These are phyloP conservation scores for Himalopsyche anomala DNA, from an alignment of 2,888 invertebrate species.

Conservation along the genomic window DNA sequence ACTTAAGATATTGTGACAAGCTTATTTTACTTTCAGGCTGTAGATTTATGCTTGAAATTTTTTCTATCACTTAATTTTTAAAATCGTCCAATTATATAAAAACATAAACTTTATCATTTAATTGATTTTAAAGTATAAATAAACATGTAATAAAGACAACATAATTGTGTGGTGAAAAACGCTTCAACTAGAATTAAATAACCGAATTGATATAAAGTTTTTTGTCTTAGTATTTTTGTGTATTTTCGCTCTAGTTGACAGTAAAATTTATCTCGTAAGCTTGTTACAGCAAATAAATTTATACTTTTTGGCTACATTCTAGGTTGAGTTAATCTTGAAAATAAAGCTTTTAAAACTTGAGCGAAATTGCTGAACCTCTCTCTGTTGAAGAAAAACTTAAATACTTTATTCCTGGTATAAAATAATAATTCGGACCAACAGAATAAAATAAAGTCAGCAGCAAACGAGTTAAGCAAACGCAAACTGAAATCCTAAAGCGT, in stretches of 20 bases:
- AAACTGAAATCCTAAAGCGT: constrained; percentile 29
- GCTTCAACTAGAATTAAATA: too few species aligned
- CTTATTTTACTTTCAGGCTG: too few species aligned
- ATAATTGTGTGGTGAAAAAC: too few species aligned
- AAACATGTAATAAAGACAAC: too few species aligned
- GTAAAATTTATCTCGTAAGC: background rate
- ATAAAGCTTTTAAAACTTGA: constrained; percentile 31
- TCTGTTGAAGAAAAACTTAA: constrained; percentile 7
- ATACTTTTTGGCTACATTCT: background rate
- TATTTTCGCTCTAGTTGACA: background rate
- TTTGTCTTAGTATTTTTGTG: too few species aligned
- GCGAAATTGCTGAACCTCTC: constrained; percentile 10
- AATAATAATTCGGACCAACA: constrained; percentile 35
- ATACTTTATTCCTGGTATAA: constrained; percentile 41
- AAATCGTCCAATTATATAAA: too few species aligned
- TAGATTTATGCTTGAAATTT: too few species aligned
- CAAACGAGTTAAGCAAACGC: constrained; percentile 31
- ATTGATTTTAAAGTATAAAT: too few species aligned
- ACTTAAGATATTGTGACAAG: too few species aligned
- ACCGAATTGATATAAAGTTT: too few species aligned
- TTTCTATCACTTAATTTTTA: too few species aligned
- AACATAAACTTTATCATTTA: too few species aligned
- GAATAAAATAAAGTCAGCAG: constrained; percentile 37
- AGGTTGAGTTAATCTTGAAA: constrained; percentile 31
- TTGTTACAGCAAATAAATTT: background rate